These are phyloP conservation scores for Propsilocerus akamusi DNA, from an alignment of 1,140 invertebrate genomes.

Conservation along the genomic window DNA sequence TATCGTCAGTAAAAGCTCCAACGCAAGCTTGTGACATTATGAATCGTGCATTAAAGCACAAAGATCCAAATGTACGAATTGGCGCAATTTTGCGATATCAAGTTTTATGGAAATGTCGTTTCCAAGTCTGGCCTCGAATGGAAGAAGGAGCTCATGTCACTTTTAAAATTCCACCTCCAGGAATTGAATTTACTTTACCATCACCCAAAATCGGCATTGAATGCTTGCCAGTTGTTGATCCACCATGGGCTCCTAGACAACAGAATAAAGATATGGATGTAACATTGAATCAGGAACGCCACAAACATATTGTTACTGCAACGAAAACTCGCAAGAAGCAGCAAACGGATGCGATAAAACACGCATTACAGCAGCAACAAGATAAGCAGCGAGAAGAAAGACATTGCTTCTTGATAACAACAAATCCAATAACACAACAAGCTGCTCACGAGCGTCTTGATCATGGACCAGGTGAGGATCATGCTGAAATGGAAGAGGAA, in stretches of 20 bases:
- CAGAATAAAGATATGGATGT: constrained; percentile 98
- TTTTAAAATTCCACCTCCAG: constrained; percentile 94
- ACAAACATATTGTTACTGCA: constrained; percentile 92
- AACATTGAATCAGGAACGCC: constrained; percentile 93
- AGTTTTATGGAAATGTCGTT: constrained; percentile 90
- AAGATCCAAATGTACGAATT: constrained; percentile 55
- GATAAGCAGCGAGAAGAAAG: constrained; percentile 85
- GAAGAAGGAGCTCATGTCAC: constrained; percentile 88
- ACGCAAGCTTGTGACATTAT: constrained; percentile 75
- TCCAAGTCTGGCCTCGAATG: constrained; percentile 97
- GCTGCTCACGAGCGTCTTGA: constrained; percentile 90
- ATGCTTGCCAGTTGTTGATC: constrained; percentile 85
- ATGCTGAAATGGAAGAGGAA: constrained; percentile 65
- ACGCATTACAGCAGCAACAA: constrained; percentile 85
- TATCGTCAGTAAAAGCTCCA: constrained; percentile 78
- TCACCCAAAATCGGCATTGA: constrained; percentile 97
- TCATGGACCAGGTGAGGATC: constrained; percentile 64
- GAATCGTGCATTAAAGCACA: constrained; percentile 65
- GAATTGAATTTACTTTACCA: constrained; percentile 96
- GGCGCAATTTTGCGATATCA: constrained; percentile 51
- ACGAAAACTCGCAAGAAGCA: constrained; percentile 97
- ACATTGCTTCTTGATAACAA: constrained; percentile 90
- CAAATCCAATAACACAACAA: constrained; percentile 88
- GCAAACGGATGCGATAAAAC: constrained; percentile 92
- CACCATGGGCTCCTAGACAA: constrained; percentile 95